These are phyloP conservation scores for Diadema setosum DNA, from an alignment of 35 echinoderm and acorn worm genomes.

Conservation along the genomic window DNA sequence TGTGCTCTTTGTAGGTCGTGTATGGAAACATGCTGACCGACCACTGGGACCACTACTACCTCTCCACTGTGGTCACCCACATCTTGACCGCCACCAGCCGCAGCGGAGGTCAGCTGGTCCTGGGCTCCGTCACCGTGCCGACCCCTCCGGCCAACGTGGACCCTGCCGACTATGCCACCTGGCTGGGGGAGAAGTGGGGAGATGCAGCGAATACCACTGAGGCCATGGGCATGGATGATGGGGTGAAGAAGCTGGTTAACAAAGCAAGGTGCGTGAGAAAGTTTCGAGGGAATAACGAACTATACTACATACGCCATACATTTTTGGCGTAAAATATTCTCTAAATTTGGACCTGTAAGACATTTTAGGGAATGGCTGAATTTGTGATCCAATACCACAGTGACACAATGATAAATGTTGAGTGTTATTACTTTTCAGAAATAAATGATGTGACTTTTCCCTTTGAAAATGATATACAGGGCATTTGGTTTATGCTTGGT, in stretches of 20 bases:
- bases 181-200: slow-evolving; percentile 69
- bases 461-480: no score
- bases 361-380: no score
- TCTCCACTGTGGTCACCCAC: slow-evolving; percentile 51
- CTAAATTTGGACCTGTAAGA: no score
- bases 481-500: no score
- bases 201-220: slow-evolving; percentile 32
- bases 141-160: slow-evolving; percentile 97
- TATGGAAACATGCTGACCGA: slow-evolving; percentile 81
- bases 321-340: no score
- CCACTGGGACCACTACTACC: slow-evolving; percentile 62
- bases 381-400: no score
- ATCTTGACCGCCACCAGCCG: slow-evolving; percentile 57
- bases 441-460: no score
- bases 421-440: no score
- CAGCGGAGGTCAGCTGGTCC: slow-evolving; percentile 45
- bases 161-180: slow-evolving; percentile 53
- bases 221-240: slow-evolving; percentile 48
- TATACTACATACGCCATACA: no score
- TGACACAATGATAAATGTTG: no score
- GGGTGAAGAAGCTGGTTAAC: slow-evolving; percentile 55
- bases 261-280: slow-evolving; percentile 72
- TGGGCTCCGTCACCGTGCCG: slow-evolving; percentile 57
- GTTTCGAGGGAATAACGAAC: no score
- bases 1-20: slow-evolving; percentile 47